Base-by-base conservation (phyloP, 2,113 vertebrate species). In the Saguinus midas region DNA sequence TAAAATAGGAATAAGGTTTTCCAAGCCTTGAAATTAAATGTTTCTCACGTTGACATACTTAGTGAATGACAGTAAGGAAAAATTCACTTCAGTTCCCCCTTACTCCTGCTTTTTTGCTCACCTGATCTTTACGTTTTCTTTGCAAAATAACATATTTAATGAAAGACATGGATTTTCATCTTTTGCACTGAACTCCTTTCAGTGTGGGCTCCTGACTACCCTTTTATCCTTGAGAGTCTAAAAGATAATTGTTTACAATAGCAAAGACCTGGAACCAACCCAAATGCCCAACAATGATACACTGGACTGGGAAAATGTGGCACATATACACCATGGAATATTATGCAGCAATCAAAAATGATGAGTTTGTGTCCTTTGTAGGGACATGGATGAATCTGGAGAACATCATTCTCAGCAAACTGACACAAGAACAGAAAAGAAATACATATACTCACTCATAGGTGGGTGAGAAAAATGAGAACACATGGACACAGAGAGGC, bases 1-100 rank as follows among this genome's bases (percentile, higher is more conserved):
- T 50, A 79, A 95, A 96, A 66, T 8, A n/a, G 4, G 57, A 90
- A 52, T 85, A 94, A 92, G 12, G 3, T 88, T 96, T 88, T 25
- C 29, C 8, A 84, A 76, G 43, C 66, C 57, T 87, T 92, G 14
- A 97, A 90, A 68, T 91, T 37, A 92, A 90, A 84, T 70, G 50
- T 72, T 27, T 58, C 58, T 92, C 18, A 50, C 10, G 11, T 29
- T 82, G 81, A 66, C 88, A 96, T 23, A 75, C 32, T 79, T 85
- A 92, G 18, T 12, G 45, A 40, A 32, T 82, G 80, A 94, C 79
- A 50, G 64, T n/a, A 79, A 94, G 55, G 70, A 52, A 52, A 73
- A n/a, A 64, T 18, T 58, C 48, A 6, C 55, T 90, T 92, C 43
- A 58, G 2, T 80, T 73, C 40, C 29, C 68, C 52, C 43, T 92